Percentiles rank a stretch among this genome's conserved stretches.
Conservation (phyloP, 2,888 invertebrate species). For the Polydrusus pterygomalis region DNA sequence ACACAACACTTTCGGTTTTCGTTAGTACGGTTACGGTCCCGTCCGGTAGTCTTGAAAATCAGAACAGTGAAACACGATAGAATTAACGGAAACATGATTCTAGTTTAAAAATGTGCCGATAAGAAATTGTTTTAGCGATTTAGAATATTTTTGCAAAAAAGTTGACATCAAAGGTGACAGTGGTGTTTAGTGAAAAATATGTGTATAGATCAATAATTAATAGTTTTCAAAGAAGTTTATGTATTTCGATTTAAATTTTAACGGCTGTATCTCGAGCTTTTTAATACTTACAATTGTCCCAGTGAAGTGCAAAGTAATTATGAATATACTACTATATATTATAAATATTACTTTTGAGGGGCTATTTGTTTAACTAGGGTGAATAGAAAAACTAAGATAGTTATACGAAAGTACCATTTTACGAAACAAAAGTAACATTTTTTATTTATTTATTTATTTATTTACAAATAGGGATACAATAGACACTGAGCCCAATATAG, state of each 20-base stretch:
- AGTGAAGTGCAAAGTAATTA: background rate
- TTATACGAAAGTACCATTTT: no score
- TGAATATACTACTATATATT: background rate
- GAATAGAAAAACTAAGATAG: no score
- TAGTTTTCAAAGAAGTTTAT: no score
- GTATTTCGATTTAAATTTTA: background rate
- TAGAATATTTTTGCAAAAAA: background rate
- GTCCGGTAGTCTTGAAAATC: conserved; percentile 37
- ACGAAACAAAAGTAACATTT: no score
- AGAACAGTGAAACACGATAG: conserved; percentile 39
- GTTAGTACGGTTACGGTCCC: conserved; percentile 36
- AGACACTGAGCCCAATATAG: no score
- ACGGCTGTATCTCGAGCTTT: background rate
- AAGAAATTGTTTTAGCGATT: conserved; percentile 12
- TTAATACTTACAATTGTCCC: background rate
- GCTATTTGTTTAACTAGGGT: no score
- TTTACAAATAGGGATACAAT: no score
- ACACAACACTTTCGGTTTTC: conserved; percentile 45
- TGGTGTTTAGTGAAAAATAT: conserved; percentile 1
- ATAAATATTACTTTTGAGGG: no score
- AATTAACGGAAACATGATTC: conserved; percentile 32
- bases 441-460: no score
- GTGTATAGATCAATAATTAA: background rate
- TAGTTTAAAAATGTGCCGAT: conserved; percentile 23
- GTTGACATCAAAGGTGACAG: background rate